Evolutionary conservation across 2,113 vertebrate genomes (phyloP), one percentile per base, ranked within the genome.

Genomic region (Sturnus vulgaris): DNA sequence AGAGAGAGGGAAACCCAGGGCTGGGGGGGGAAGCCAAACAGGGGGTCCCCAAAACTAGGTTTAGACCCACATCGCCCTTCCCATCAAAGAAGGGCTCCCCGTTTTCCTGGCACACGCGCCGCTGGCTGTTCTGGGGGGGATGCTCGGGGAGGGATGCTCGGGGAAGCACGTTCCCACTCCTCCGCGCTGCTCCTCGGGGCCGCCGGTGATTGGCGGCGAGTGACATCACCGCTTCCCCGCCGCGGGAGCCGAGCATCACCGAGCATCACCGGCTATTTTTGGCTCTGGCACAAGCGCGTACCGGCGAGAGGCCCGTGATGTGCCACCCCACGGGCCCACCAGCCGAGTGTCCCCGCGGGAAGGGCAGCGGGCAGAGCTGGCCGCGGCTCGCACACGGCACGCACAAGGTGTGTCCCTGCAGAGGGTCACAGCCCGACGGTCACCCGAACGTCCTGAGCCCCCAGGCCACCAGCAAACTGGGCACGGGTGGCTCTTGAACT

Each of bases 201-300:
- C 55, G 96, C 95, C 95, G 82, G 96, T 97, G 98, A 98, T 98
- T 98, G 98, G 98, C 96, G 98, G 95, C 81, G 15, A 84, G 97
- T 98, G 98, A 98, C 98, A 98, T 98, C 98, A 98, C 97, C 96
- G 96, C 96, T 97, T 96, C 97, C 97, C 97, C 96, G 96, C 97
- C 97, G 89, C 97, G 97, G 96, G 97, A 98, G 95, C 95, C 96
- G 96, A 97, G 87, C 87, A 89, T 70, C 84, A 70, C 69, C 61
- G 86, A 89, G 97, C 97, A 98, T 96, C 97, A 97, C 96, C 87
- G 95, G 97, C 97, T 98, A 98, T 98, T 98, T 98, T 98, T 98
- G 98, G 98, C 98, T 97, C 97, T 56, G 80, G 96, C 95, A 97
- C 94, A 97, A 96, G 97, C 86, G 50, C 94, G 93, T 95, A 97